Evolutionary conservation across 2,113 vertebrate genomes (phyloP), one percentile per base, ranked within the genome.

Genomic region (Stigmatopora nigra): DNA sequence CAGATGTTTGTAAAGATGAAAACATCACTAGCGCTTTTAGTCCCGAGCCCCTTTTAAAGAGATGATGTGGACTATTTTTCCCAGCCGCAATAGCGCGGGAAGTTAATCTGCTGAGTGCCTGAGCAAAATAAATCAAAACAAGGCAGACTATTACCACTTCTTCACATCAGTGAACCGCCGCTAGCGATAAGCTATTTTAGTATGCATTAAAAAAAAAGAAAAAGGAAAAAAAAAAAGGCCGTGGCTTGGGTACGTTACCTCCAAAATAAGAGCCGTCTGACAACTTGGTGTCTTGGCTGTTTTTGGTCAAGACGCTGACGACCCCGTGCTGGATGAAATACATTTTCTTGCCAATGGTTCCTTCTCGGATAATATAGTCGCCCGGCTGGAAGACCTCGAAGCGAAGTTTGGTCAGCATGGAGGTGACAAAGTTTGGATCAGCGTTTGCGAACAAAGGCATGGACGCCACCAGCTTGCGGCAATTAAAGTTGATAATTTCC

Each of bases 401-500:
- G 25, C 87, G 92, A 75, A 99, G 83, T 83, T 99, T 99, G 68
- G 96, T 99, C 77, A 99, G 72, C 97, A 98, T 98, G 78, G 97
- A 94, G 0, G 97, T 98, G 77, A 99, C 97, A 1, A 99, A 98
- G 87, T 98, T 98, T 44, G 97, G 97, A 79, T 99, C 97, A 0
- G 96, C 96, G 0, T 98, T 96, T 84, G 97, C 97, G 31, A 99
- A 99, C 73, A 99, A 90, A 0, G 97, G 96, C 97, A 99, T 99
- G 62, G 94, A 94, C 44, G 97, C 97, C 72, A 99, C 96, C 61
- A 99, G 89, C 77, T 98, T 99, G 56, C 96, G 91, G 82, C 97
- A 99, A 86, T 98, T 99, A 65, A 98, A 99, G 84, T 98, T 98
- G 78, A 99, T 95, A 80, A 99, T 99, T 82, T 99, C 97, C 97